Base-by-base conservation (phyloP, 2,113 vertebrate species). In the Scomber colias region DNA sequence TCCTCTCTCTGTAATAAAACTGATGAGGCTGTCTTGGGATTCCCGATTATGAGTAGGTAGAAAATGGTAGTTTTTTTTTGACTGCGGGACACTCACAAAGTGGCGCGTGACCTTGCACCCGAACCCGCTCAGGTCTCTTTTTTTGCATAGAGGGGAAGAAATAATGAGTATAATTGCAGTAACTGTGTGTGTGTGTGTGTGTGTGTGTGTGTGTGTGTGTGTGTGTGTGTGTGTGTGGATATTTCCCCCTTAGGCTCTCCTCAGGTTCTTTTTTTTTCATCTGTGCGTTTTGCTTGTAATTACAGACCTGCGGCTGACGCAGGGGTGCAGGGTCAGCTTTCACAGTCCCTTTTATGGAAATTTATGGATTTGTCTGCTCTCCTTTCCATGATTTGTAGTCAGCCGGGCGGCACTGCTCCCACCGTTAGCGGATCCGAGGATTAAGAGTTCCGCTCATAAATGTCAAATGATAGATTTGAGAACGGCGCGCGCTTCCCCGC, bases 401-500 rank as follows among this genome's bases (percentile, higher is more conserved):
- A 6, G 63, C 24, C 7, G 13, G 55, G 64, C 31, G 14, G 16
- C 77, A 72, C 82, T 16, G 67, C 67, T 67, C 72, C 7, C 74
- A 72, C 76, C 60, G 69, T 76, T 62, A 49, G 74, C 17, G 59
- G 55, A 87, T 75, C 64, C 45, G 19, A 65, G 81, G 91, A 93
- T 92, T 92, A 91, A 85, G 81, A 84, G 68, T 81, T 69, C 73
- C 51, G 55, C 87, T 89, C 87, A 64, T 92, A 85, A 88, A 90
- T 77, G 83, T 88, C 85, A 88, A 85, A 87, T 85, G 83, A 91
- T 89, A 76, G 80, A 93, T 89, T 79, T 75, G 71, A 87, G 68
- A 81, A 81, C 74, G 51, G 63, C 46, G 48, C 77, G 70, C 61
- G 1, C 79, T 77, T 77, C 82, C 67, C 75, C 65, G 68, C 65